A percentile compares a stretch with the other conserved stretches of the same genome.
phyloP scores from a whole-genome alignment of 2,797 vertebrate species.

The Lepidocolaptes lacrymiger region DNA sequence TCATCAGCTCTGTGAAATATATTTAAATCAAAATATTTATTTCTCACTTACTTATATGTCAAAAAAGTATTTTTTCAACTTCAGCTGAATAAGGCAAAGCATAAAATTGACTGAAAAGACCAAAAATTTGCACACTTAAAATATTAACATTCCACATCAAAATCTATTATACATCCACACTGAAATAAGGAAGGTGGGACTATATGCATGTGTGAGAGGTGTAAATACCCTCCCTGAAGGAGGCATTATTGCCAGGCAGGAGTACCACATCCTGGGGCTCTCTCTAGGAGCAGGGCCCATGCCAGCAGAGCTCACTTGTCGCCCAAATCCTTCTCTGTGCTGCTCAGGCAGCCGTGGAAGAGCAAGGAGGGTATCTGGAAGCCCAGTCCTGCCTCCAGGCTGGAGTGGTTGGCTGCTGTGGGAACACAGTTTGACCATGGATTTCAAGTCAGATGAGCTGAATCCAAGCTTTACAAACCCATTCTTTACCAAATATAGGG shows the following conservation, averaged over 20 bases:
- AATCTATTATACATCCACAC: background rate
- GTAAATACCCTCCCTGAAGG: background rate
- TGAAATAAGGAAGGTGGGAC: background rate
- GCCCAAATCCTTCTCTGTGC: background rate
- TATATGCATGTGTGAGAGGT: rapidly evolving
- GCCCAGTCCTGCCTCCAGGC: background rate
- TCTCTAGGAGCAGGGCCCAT: rapidly evolving
- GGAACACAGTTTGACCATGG: background rate
- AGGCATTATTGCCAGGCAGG: no score
- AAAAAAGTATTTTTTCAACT: background rate
- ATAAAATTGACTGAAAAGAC: background rate
- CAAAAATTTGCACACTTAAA: background rate
- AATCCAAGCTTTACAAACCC: background rate
- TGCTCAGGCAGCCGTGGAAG: background rate
- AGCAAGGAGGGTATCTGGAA: background rate
- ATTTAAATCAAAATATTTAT: background rate
- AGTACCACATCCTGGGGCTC: background rate
- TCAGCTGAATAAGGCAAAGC: background rate
- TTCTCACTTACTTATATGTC: background rate
- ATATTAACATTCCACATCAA: background rate
- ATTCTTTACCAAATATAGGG: background rate
- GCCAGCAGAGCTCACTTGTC: background rate
- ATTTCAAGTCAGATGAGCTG: background rate
- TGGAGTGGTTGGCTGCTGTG: background rate
- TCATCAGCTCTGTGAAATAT: background rate